Percentiles rank a stretch among this genome's conserved stretches.
phyloP scores from a whole-genome alignment of 1,140 invertebrate genomes.

The Zaprionus gabonicus region DNA sequence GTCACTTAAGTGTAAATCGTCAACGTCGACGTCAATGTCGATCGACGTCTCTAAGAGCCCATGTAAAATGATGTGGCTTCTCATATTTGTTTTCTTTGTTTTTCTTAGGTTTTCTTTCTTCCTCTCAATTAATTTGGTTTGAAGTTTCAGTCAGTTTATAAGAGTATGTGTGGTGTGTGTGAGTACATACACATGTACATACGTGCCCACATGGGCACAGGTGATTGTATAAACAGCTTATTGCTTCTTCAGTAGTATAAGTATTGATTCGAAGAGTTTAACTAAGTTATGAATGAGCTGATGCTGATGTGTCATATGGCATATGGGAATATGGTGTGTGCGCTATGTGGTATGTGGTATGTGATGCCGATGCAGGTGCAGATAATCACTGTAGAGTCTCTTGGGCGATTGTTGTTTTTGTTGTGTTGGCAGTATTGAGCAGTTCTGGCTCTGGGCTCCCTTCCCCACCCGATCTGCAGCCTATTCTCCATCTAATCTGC shows the following conservation, averaged over 20 bases:
- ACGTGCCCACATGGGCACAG: constrained; percentile 13
- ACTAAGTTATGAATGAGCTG: constrained; percentile 21
- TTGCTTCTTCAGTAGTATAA: constrained; percentile 57
- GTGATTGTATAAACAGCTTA: constrained; percentile 76
- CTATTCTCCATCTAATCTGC: background rate
- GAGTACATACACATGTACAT: constrained; percentile 26
- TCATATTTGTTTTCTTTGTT: constrained; percentile 12
- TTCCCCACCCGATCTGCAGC: background rate
- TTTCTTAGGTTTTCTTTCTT: constrained; percentile 30
- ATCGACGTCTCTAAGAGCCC: constrained; percentile 14
- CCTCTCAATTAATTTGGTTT: constrained; percentile 29
- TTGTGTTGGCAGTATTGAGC: constrained; percentile 45
- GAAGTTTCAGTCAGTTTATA: constrained; percentile 59
- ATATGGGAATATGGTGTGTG: background rate
- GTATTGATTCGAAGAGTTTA: constrained; percentile 32
- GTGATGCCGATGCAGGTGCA: background rate
- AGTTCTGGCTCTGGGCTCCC: constrained; percentile 2
- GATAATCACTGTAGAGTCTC: background rate
- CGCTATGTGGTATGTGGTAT: too few relatives aligned
- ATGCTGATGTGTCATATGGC: constrained; percentile 9
- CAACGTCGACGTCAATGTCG: background rate
- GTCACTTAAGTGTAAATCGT: constrained; percentile 52
- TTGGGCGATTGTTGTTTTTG: constrained; percentile 2
- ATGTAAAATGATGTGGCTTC: constrained; percentile 52
- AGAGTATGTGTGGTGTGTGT: constrained; percentile 19